A percentile compares a stretch with the other conserved stretches of the same genome.
Evolutionary conservation across 2,113 vertebrate genomes (phyloP).

Genomic region (Physeter macrocephalus): DNA sequence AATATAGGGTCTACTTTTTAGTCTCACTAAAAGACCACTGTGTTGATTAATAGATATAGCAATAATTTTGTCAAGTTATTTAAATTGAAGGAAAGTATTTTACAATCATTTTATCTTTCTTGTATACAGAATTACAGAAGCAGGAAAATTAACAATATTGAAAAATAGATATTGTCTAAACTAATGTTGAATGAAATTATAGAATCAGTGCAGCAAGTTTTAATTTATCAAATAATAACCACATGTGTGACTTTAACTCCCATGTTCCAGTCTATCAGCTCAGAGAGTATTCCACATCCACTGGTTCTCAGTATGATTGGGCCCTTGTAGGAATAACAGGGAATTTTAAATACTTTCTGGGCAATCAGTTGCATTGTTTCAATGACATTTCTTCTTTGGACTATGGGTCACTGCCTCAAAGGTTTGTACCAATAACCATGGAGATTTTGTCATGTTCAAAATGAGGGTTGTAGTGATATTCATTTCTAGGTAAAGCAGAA

Average conservation of each 20-base stretch:
- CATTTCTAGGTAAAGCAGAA: background rate
- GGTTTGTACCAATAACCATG: background rate
- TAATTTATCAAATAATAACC: background rate
- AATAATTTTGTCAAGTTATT: background rate
- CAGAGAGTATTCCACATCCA: background rate
- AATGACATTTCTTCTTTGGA: background rate
- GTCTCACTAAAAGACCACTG: background rate
- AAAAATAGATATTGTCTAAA: background rate
- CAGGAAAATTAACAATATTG: background rate
- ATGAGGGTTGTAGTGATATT: background rate
- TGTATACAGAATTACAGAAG: background rate
- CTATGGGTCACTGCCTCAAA: background rate
- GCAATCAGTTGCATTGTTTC: slow-evolving; percentile 31
- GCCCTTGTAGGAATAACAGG: background rate
- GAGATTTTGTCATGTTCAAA: background rate
- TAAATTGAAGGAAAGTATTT: background rate
- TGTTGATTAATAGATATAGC: background rate
- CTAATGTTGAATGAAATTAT: background rate
- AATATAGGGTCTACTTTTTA: background rate
- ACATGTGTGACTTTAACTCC: background rate
- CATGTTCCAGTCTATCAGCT: background rate
- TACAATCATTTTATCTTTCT: background rate
- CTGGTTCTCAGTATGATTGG: background rate
- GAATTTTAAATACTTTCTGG: background rate
- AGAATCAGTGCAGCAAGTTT: background rate